Conservation (phyloP, 2,113 vertebrate genomes). For the Corvus moneduloides region DNA sequence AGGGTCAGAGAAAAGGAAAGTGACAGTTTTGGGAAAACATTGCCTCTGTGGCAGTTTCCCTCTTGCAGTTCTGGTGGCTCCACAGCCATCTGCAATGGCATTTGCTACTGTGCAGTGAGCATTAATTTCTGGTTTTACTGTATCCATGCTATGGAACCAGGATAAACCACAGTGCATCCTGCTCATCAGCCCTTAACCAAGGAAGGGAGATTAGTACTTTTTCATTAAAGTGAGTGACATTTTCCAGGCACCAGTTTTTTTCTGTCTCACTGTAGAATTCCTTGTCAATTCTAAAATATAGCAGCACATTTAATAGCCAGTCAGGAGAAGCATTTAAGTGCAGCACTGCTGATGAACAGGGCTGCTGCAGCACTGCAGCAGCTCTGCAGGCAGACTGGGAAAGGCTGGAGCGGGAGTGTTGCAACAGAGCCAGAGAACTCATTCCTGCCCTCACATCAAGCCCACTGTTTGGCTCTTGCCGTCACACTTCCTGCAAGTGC, state of each 20-base stretch:
- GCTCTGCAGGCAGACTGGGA: background rate
- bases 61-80: background rate
- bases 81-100: background rate
- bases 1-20: background rate
- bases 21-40: background rate
- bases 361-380: constrained; percentile 39
- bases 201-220: background rate
- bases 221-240: background rate
- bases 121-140: background rate
- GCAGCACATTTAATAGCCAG: background rate
- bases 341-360: background rate
- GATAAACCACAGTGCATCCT: background rate
- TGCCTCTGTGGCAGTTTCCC: background rate
- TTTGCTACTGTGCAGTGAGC: background rate
- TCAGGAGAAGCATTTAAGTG: background rate
- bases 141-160: background rate
- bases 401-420: background rate
- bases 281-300: background rate
- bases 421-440: background rate
- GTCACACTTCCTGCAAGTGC: background rate
- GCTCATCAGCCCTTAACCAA: background rate
- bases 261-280: background rate
- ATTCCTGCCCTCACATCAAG: background rate
- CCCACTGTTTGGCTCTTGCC: background rate
- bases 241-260: background rate